A percentile compares a stretch with the other conserved stretches of the same genome.
Evolutionary conservation across 1,140 invertebrate genomes (phyloP).

Genomic region (Drosophila biarmipes): DNA sequence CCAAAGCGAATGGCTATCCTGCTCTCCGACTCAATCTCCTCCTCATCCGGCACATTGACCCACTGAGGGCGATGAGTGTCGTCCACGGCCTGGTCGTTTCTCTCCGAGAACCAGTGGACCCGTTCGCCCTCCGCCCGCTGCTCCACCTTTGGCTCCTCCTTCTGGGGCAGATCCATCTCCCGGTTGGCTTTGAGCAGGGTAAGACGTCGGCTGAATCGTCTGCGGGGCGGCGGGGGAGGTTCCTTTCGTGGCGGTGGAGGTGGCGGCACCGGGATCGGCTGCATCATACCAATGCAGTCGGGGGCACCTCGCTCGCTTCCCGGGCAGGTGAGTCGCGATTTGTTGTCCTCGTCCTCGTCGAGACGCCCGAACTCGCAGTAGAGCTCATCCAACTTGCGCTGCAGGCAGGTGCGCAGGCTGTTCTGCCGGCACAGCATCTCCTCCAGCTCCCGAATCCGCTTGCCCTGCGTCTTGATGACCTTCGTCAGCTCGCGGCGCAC

Average conservation of each 20-base stretch:
- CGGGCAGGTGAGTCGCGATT: conserved; percentile 1
- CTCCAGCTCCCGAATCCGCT: conserved; percentile 54
- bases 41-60: not conserved
- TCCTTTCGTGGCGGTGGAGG: too few relatives aligned
- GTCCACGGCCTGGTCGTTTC: fast-evolving
- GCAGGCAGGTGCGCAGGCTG: conserved; percentile 29
- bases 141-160: not conserved
- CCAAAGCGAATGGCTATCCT: not conserved
- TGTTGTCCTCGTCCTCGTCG: conserved; percentile 8
- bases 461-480: conserved; percentile 48
- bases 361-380: conserved; percentile 51
- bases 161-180: too few relatives aligned
- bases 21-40: not conserved
- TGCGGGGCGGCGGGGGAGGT: not conserved
- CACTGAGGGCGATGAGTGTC: conserved; percentile 1
- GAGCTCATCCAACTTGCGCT: conserved; percentile 53
- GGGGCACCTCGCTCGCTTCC: conserved; percentile 9
- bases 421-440: conserved; percentile 44
- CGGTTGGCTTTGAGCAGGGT: not conserved
- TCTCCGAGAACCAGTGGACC: conserved; percentile 1
- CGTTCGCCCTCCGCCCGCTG: not conserved
- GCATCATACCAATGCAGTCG: conserved; percentile 3
- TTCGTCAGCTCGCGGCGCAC: conserved; percentile 22
- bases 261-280: not conserved
- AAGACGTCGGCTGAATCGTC: not conserved